phyloP scores from a whole-genome alignment of 1,140 invertebrate genomes.

The Pseudoatta argentina region DNA sequence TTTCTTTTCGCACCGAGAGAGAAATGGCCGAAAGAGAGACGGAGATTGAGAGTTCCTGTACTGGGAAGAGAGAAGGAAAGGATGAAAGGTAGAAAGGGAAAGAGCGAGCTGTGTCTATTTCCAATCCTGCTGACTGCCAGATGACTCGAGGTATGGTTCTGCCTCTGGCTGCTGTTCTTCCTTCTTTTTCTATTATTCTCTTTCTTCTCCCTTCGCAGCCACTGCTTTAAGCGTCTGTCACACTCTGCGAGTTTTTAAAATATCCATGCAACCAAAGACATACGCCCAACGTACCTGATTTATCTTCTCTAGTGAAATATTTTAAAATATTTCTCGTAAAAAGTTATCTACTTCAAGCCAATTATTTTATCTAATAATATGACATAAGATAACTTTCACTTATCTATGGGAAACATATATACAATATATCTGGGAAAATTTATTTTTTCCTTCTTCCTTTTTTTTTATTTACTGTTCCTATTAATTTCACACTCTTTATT shows the following conservation, averaged over 20 bases:
- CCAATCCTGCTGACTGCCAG: conserved; percentile 85
- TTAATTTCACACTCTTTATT: conserved; percentile 54
- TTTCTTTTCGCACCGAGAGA: conserved; percentile 64
- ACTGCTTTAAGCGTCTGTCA: conserved; percentile 47
- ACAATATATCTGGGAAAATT: neutral
- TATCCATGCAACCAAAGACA: neutral
- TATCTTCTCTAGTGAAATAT: neutral
- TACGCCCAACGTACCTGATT: neutral
- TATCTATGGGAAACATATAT: neutral
- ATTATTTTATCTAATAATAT: no score
- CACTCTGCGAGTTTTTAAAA: conserved; percentile 55
- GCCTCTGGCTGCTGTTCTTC: conserved; percentile 66
- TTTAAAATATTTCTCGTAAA: neutral
- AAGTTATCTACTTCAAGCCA: no score
- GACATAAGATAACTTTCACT: no score
- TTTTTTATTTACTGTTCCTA: neutral
- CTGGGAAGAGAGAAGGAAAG: conserved; percentile 66
- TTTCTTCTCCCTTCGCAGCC: conserved; percentile 54
- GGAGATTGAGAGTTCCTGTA: conserved; percentile 27
- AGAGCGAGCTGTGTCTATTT: conserved; percentile 82
- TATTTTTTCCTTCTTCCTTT: conserved; percentile 6
- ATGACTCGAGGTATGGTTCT: conserved; percentile 82
- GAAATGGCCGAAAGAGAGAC: conserved; percentile 60
- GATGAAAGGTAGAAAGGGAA: conserved; percentile 59
- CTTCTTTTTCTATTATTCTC: conserved; percentile 62